Base-by-base conservation (phyloP, 2,888 invertebrate genomes). In the Lithosia quadra region DNA sequence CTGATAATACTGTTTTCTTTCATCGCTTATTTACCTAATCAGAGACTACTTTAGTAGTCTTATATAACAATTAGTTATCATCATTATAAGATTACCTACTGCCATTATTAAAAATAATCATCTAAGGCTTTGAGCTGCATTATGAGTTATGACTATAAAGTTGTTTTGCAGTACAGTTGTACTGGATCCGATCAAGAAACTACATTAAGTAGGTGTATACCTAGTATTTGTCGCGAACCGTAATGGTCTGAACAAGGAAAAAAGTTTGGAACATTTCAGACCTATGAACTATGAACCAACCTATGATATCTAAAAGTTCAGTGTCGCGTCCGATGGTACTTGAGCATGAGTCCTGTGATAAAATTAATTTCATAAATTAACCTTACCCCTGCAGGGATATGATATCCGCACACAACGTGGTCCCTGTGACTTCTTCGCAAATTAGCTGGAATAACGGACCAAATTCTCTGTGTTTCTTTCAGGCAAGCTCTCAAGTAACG, bases 401-500 rank as follows among this genome's bases (percentile, higher is more conserved):
- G 82, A 77, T 94, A 95, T 53, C 93, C 93, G 36, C 80, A 88
- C 0, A 95, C 91, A 13, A 92, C 76, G 71, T 94, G 91, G 28
- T 94, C 93, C 73, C 88, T 92, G 2, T 90, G 88, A 0, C 92
- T 91, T 67, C 89, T 84, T 68, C 95, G 86, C 67, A 92, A 80
- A 68, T 92, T 94, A 1, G 90, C 90, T 0, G 92, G 88, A 1
- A 94, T 73, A 0, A 94, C 90, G 2, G 95, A 91, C 77, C 88
- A 84, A 39, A 94, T 77, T 71, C 96, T 90, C 59, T 95, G 88
- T 0, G 96, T 90, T 87, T 97, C 97, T 83, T 96, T 97, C 8
- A 97, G 87, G 78, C 96, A 96, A 2, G 97, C 97, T 82, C 95
- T 95, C 15, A 97, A 86, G 78, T 96, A 96, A 71, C 88, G 79